Evolutionary conservation across 2,797 vertebrate genomes (phyloP).

Genomic region (Enteromius anoplus): DNA sequence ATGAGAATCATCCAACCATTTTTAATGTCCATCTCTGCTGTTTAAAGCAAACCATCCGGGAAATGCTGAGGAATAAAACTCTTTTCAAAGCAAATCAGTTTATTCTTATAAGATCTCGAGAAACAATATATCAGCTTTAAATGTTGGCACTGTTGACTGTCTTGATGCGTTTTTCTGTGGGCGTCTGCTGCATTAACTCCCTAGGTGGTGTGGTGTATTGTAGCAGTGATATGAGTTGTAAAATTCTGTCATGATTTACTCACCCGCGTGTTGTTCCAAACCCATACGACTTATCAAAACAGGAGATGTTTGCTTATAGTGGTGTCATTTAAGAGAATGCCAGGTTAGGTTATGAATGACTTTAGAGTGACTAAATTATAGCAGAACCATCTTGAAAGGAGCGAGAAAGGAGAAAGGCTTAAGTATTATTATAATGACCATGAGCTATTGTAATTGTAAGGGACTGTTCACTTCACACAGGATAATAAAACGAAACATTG

Average conservation of each 20-base stretch:
- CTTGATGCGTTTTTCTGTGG: not conserved
- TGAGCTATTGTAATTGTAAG: not conserved
- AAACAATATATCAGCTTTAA: not conserved
- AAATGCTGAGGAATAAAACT: not conserved
- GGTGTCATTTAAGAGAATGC: not conserved
- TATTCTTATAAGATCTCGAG: not conserved
- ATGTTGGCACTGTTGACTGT: not conserved
- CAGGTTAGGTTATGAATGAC: not conserved
- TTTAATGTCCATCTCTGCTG: not conserved
- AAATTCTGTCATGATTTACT: conserved; percentile 11
- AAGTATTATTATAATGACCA: not conserved
- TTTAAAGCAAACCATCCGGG: not conserved
- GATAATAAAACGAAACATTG: not conserved
- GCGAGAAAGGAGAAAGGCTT: not conserved
- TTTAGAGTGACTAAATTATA: not conserved
- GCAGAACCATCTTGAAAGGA: not conserved
- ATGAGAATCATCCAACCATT: conserved; percentile 26
- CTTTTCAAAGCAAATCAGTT: not conserved
- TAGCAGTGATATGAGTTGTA: not conserved
- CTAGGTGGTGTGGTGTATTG: not conserved
- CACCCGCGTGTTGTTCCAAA: not conserved
- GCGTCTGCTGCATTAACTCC: not conserved
- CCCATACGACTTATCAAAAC: not conserved
- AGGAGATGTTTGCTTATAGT: conserved; percentile 1
- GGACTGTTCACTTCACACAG: not conserved